Evolutionary conservation across 2,888 invertebrate genomes (phyloP).

Genomic region (Macrophya alboannulata): DNA sequence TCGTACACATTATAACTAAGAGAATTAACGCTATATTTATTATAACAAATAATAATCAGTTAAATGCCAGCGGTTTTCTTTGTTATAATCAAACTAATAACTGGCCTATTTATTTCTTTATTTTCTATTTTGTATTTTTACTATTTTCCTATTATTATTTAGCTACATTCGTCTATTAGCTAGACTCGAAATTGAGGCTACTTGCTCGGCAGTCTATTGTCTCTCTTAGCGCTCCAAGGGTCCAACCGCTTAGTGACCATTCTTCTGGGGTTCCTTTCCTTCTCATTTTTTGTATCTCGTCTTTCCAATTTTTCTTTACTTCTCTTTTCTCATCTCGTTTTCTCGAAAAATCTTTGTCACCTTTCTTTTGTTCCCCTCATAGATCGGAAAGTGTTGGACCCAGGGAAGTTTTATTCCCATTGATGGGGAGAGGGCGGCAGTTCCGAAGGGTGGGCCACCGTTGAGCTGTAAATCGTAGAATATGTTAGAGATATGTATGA

Average conservation of each 20-base stretch:
- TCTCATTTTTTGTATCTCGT: conserved; percentile 57
- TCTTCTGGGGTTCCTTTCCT: conserved; percentile 43
- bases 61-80: conserved; percentile 56
- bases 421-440: conserved; percentile 99
- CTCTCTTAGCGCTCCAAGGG: conserved; percentile 75
- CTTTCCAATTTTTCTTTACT: conserved; percentile 29
- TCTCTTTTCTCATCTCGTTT: background rate
- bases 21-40: conserved; percentile 45
- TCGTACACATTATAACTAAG: conserved; percentile 55
- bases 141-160: conserved; percentile 52
- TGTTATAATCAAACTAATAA: conserved; percentile 57
- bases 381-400: conserved; percentile 47
- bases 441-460: conserved; percentile 98
- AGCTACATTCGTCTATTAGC: conserved; percentile 65
- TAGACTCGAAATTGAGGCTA: conserved; percentile 77
- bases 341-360: conserved; percentile 31
- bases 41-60: conserved; percentile 55
- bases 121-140: conserved; percentile 43
- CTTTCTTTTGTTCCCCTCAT: conserved; percentile 37
- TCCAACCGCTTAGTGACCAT: conserved; percentile 41
- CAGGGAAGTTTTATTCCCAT: conserved; percentile 90
- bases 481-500: conserved; percentile 53
- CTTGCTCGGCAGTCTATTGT: conserved; percentile 79
- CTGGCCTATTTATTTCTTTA: conserved; percentile 59
- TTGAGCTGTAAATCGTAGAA: conserved; percentile 88